Evolutionary conservation across 2,888 invertebrate species (phyloP), one percentile per base, ranked within the genome.

Genomic region (Notodonta dromedarius): DNA sequence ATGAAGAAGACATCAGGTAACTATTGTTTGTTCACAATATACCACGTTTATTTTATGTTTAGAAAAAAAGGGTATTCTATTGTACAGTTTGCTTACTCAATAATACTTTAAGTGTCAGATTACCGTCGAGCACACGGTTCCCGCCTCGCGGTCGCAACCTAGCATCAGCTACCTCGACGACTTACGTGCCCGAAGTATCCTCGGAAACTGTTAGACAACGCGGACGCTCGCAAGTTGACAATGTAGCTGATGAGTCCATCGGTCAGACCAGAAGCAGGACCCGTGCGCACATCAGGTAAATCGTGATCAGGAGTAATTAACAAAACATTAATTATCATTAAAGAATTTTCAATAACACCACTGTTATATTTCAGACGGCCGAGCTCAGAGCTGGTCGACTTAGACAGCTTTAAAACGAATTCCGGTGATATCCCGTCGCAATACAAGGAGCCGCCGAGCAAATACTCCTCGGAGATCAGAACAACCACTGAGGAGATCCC

Each of bases 111-210:
- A 85, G 79, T 74, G 82, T 80, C 70, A 93, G 97, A 73, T 88
- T 97, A 68, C 97, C 97, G 2, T 95, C 96, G n/a, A 97, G 96
- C 79, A 97, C 97, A n/a, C 95, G 97, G 69, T 97, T 97, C 86
- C 97, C 97, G 66, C 96, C 97, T 54, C 96, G 96, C 63, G 95
- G 95, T 73, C 91, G 95, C 87, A 87, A 85, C 89, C 73, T 93
- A 58, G 86, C 83, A 16, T 76, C 87, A 60, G 67, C 80, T 51
- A 92, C 91, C 70, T 94, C 94, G 32, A 94, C 95, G 51, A 94
- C 95, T 61, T 84, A 82, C 65, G 89, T 79, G 68, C 93, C 90
- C 67, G 94, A 88, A 85, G 84, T 84, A 58, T 85, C 91, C n/a
- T 86, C 94, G 70, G 89, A 94, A 86, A 81, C 91, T 69, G 82